Evolutionary conservation across 2,888 invertebrate genomes (phyloP), one percentile per base, ranked within the genome.

Genomic region (Philaethria dido): DNA sequence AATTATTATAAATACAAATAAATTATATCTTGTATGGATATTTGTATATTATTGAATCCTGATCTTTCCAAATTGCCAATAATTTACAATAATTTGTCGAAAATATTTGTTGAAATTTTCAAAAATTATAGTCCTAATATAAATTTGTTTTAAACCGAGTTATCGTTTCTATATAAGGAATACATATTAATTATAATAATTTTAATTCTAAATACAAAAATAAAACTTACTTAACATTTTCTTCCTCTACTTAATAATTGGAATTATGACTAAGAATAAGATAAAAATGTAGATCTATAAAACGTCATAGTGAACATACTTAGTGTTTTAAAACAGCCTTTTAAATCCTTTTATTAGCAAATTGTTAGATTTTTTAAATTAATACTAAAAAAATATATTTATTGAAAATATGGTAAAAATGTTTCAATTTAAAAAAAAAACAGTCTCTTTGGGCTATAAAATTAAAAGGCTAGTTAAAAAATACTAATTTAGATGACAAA

Each of bases 131-230:
- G 22, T 57, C 57, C 57, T 25, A 57, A 57, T 57, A 57, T 22
- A 57, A 57, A 57, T 11, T 42, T 9, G 9, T 39, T 57, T 42
- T 16, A 8, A 42, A 39, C 13, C 39, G 22, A 14, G 11, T 50
- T 5, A 39, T 25, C 14, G 22, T 57, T 57, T 57, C 42, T 42
- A 57, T 39, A 57, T 57, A 42, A 57, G 42, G 57, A 42, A 57
- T 22, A n/a, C 4, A 57, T 42, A 25, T 57, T 22, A 42, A 22
- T 52, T n/a, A 52, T 55, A 44, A 50, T 52, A 65, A 9, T 50
- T 48, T 52, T 59, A 52, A 44, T 29, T 52, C 57, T 69, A 66
- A 62, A 62, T 69, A 69, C 54, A 69, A 69, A 69, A 69, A 69
- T 69, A 69, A 69, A 36, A 69, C 62, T 50, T 69, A 66, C 48